These are phyloP conservation scores for Sarcophaga bullata DNA, from an alignment of 1,140 invertebrate genomes.

Conservation along the genomic window DNA sequence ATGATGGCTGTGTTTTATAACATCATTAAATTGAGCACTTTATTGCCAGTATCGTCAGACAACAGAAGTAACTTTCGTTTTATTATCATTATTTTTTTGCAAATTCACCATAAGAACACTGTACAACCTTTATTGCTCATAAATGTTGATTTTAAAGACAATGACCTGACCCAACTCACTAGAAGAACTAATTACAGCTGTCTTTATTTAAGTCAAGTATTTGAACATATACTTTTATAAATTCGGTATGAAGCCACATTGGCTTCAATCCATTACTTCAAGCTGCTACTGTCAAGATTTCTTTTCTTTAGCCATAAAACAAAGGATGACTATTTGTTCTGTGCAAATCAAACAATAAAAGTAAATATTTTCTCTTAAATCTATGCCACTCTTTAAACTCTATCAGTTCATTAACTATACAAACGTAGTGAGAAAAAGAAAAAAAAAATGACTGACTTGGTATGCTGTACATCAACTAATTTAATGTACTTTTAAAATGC, in stretches of 20 bases:
- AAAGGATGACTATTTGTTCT: background rate
- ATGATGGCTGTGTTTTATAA: too few relatives aligned
- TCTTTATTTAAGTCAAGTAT: too few relatives aligned
- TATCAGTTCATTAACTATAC: background rate
- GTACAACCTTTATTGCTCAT: background rate
- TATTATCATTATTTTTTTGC: background rate
- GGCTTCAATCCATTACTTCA: too few relatives aligned
- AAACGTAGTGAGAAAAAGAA: background rate
- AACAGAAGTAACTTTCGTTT: background rate
- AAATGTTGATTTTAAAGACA: too few relatives aligned
- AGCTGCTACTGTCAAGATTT: too few relatives aligned
- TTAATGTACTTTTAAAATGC: constrained; percentile 10
- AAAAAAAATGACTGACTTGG: background rate
- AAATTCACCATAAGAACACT: background rate
- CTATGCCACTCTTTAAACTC: background rate
- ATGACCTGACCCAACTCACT: too few relatives aligned
- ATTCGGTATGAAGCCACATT: too few relatives aligned
- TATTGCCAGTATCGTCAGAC: too few relatives aligned
- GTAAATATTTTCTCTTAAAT: background rate
- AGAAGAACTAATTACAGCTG: too few relatives aligned
- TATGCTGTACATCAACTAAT: background rate
- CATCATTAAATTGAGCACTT: too few relatives aligned
- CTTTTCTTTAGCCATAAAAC: background rate
- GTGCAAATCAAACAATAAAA: background rate
- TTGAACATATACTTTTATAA: too few relatives aligned